phyloP scores from a whole-genome alignment of 2,113 vertebrate genomes.

The Amazona guildingii region DNA sequence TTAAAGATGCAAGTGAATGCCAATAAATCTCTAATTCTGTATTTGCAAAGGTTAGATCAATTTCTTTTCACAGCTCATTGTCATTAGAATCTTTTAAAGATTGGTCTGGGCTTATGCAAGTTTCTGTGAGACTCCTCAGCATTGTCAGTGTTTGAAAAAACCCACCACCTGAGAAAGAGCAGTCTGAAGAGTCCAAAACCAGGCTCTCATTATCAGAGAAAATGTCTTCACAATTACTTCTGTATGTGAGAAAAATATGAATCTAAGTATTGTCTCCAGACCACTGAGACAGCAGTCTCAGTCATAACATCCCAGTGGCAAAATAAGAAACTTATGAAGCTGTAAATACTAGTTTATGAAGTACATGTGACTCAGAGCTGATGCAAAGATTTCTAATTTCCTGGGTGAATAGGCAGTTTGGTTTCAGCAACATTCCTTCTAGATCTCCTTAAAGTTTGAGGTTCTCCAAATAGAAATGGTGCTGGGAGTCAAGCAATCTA shows the following conservation, averaged over 20 bases:
- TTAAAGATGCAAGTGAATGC: not conserved
- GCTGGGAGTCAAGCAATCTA: not conserved
- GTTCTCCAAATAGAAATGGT: not conserved
- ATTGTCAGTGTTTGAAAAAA: not conserved
- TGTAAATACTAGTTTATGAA: slow-evolving; percentile 23
- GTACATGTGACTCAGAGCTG: slow-evolving; percentile 50
- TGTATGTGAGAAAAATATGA: not conserved
- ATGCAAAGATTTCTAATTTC: slow-evolving; percentile 56
- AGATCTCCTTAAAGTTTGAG: not conserved
- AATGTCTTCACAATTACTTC: not conserved
- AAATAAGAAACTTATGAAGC: slow-evolving; percentile 12
- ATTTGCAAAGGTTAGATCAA: not conserved
- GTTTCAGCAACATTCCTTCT: not conserved
- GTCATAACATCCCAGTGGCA: slow-evolving; percentile 37
- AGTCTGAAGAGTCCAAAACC: not conserved
- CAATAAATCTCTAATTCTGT: not conserved
- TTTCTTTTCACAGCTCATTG: not conserved
- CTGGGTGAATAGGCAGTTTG: slow-evolving; percentile 10
- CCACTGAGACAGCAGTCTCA: not conserved
- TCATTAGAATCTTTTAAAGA: not conserved
- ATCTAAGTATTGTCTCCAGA: not conserved
- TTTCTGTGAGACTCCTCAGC: not conserved
- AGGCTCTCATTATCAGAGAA: not conserved
- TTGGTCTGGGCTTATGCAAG: fast-evolving
- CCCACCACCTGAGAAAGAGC: not conserved